These are phyloP conservation scores for Poeciliopsis retropinna DNA, from an alignment of 2,113 vertebrate genomes.

Conservation along the genomic window DNA sequence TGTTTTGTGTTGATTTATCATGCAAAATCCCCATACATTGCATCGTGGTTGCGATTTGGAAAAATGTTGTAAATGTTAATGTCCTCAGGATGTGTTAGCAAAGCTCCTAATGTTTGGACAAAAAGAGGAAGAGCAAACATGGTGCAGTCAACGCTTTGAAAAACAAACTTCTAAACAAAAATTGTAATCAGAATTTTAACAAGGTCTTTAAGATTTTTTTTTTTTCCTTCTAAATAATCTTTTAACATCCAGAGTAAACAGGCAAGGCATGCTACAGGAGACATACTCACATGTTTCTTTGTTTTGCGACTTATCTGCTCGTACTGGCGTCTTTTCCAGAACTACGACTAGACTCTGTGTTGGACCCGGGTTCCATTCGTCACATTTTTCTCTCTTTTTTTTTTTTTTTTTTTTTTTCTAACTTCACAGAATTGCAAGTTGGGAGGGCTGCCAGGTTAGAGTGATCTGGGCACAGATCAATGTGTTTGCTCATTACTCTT, in stretches of 20 bases:
- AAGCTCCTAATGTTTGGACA: not conserved
- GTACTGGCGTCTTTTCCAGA: not conserved
- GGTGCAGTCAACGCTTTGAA: not conserved
- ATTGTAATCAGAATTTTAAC: not conserved
- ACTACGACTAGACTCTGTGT: slow-evolving; percentile 3
- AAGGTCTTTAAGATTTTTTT: not conserved
- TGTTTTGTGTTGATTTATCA: not conserved
- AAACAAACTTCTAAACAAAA: not conserved
- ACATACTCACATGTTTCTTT: slow-evolving; percentile 25
- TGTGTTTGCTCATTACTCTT: slow-evolving; percentile 52
- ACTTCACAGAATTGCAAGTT: not conserved
- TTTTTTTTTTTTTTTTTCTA: not conserved
- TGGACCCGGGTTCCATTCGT: slow-evolving; percentile 24
- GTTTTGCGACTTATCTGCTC: not conserved
- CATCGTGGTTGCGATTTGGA: not conserved
- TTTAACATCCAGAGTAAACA: not conserved
- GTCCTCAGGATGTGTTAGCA: not conserved
- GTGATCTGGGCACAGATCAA: slow-evolving; percentile 62
- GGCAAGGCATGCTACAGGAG: not conserved
- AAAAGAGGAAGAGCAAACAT: not conserved
- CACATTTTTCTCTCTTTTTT: slow-evolving; percentile 30
- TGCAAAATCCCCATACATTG: not conserved
- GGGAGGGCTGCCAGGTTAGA: slow-evolving; percentile 71
- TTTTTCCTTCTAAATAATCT: not conserved
- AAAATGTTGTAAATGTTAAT: not conserved